Conservation (phyloP, 2,113 vertebrate species). For the Hypocryptadius cinnamomeus region DNA sequence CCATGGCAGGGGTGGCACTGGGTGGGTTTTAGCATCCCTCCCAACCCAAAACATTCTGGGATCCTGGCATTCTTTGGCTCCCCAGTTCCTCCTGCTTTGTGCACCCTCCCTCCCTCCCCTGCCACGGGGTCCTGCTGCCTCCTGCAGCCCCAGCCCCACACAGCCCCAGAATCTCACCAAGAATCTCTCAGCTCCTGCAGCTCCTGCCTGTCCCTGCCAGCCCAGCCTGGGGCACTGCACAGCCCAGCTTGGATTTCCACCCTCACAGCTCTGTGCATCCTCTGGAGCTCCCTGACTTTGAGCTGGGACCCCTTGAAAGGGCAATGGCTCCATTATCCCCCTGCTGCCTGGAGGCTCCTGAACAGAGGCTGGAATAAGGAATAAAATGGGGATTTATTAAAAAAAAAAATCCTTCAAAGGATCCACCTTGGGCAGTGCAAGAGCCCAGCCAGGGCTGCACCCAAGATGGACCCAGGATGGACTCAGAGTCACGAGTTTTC, state of each 20-base stretch:
- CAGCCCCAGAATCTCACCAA: too few relatives aligned
- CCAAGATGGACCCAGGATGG: too few relatives aligned
- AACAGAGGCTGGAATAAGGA: too few relatives aligned
- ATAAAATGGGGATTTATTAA: too few relatives aligned
- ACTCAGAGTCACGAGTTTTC: too few relatives aligned
- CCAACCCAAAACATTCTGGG: not conserved
- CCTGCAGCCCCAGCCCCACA: accelerated
- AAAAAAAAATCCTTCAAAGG: too few relatives aligned
- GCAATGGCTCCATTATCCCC: too few relatives aligned
- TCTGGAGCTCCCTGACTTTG: not conserved
- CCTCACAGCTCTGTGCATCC: not conserved
- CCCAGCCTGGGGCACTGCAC: not conserved
- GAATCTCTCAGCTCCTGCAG: not conserved
- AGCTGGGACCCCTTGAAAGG: not conserved
- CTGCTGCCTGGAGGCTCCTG: too few relatives aligned
- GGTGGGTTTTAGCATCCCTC: not conserved
- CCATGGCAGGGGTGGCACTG: not conserved
- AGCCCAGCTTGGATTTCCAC: not conserved
- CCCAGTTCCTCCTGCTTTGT: not conserved
- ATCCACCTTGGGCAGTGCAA: too few relatives aligned
- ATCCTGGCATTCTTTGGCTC: not conserved
- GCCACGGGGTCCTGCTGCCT: not conserved
- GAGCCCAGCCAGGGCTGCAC: too few relatives aligned
- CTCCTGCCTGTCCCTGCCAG: not conserved
- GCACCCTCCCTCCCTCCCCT: not conserved